phyloP scores from a whole-genome alignment of 2,888 invertebrate genomes.

The Drosophila hamatofila region DNA sequence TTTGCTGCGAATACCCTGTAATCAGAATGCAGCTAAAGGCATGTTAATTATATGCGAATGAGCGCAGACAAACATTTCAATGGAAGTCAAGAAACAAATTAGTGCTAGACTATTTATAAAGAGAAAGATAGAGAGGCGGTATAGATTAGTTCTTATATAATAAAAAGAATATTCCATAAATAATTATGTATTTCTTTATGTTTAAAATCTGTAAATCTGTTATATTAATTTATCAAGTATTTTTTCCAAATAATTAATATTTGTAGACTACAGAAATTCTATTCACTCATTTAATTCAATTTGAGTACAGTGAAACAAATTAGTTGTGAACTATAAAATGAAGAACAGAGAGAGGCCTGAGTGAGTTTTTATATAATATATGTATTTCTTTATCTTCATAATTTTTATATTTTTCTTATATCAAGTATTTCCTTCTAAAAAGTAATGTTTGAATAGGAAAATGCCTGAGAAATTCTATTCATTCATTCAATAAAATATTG shows the following conservation, averaged over 20 bases:
- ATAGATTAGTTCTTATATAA: not conserved
- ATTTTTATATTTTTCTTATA: too few relatives aligned
- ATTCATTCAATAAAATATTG: not conserved
- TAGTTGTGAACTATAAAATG: too few relatives aligned
- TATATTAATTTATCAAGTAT: too few relatives aligned
- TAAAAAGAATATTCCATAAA: not conserved
- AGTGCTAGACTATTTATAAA: not conserved
- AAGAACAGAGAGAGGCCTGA: too few relatives aligned
- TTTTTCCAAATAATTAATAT: too few relatives aligned
- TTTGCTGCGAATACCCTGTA: constrained; percentile 53
- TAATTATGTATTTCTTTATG: not conserved
- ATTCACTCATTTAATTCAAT: too few relatives aligned
- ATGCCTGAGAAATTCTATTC: not conserved
- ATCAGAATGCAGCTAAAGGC: constrained; percentile 15
- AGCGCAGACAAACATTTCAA: constrained; percentile 4
- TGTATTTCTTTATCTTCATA: too few relatives aligned
- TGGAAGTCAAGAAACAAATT: not conserved
- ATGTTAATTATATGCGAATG: constrained; percentile 25
- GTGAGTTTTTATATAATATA: too few relatives aligned
- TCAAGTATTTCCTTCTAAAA: too few relatives aligned
- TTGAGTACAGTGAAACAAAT: too few relatives aligned
- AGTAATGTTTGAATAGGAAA: too few relatives aligned
- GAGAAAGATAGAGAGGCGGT: not conserved
- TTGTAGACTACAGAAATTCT: too few relatives aligned
- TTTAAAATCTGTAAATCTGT: not conserved